Evolutionary conservation across 1,140 invertebrate genomes (phyloP).

Genomic region (Drosophila novamexicana): DNA sequence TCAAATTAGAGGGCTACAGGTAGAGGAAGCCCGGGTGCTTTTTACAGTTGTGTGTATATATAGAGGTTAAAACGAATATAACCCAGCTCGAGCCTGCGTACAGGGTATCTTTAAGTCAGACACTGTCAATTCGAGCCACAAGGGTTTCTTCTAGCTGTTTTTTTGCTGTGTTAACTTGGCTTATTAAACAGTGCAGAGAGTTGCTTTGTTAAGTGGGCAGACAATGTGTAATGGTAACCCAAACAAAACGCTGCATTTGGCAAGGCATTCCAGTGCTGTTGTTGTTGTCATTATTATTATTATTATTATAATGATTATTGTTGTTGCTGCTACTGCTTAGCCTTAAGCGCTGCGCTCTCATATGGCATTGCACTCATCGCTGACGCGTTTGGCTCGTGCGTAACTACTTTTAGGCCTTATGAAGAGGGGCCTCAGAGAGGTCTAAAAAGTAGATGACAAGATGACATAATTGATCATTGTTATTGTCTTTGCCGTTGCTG

Average conservation of each 20-base stretch:
- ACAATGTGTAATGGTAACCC: conserved; percentile 68
- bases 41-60: too few species aligned
- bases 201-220: conserved; percentile 39
- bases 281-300: conserved; percentile 22
- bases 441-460: conserved; percentile 29
- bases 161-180: conserved; percentile 35
- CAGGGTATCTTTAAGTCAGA: conserved; percentile 6
- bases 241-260: conserved; percentile 74
- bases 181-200: conserved; percentile 66
- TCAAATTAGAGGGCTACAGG: too few species aligned
- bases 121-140: background rate
- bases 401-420: conserved; percentile 16
- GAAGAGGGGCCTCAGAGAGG: background rate
- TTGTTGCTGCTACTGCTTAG: conserved; percentile 28
- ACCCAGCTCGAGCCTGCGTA: background rate
- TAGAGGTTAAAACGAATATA: background rate
- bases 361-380: conserved; percentile 12
- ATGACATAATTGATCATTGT: conserved; percentile 70
- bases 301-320: conserved; percentile 26
- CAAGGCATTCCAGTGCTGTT: conserved; percentile 62
- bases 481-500: conserved; percentile 17
- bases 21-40: too few species aligned
- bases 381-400: conserved; percentile 40
- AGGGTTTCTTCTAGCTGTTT: conserved; percentile 9
- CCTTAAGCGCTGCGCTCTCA: conserved; percentile 37